Percentiles rank a stretch among this genome's conserved stretches.
Conservation (phyloP, 2,888 invertebrate genomes). For the Ectemnius lituratus region DNA sequence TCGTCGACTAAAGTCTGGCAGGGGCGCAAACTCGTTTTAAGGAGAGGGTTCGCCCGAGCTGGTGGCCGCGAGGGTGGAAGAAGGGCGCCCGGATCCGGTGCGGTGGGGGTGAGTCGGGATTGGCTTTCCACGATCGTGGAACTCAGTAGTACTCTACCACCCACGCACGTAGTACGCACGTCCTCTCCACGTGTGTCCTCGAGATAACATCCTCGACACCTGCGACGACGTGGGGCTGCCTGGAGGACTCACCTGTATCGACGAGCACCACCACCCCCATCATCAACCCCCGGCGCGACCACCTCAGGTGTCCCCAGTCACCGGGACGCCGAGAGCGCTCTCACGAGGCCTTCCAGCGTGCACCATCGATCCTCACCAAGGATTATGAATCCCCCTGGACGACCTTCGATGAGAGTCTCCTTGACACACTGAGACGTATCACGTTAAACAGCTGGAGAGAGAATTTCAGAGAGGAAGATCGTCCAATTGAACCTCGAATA, state of each 20-base stretch:
- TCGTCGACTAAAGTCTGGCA: conserved; percentile 35
- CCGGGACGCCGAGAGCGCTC: too few species aligned
- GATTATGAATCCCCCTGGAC: too few species aligned
- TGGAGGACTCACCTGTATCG: conserved; percentile 75
- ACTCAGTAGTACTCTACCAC: conserved; percentile 78
- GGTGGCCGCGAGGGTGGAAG: conserved; percentile 35
- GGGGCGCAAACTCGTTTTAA: conserved; percentile 66
- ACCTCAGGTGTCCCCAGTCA: too few species aligned
- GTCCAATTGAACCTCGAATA: too few species aligned
- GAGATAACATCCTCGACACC: conserved; percentile 74
- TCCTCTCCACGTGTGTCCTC: conserved; percentile 71
- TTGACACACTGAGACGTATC: too few species aligned
- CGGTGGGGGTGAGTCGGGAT: conserved; percentile 50
- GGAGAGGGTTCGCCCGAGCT: conserved; percentile 43
- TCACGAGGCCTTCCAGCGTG: too few species aligned
- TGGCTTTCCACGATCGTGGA: conserved; percentile 65
- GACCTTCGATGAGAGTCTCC: too few species aligned
- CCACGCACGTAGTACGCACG: conserved; percentile 80
- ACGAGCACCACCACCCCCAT: conserved; percentile 43
- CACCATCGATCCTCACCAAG: too few species aligned
- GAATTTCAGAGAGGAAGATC: conserved; percentile 2
- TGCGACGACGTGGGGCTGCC: conserved; percentile 76
- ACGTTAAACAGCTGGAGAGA: conserved; percentile 12
- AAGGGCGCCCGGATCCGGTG: conserved; percentile 38
- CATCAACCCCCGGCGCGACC: too few species aligned